A percentile compares a stretch with the other conserved stretches of the same genome.
These are phyloP conservation scores for Catharus ustulatus DNA, from an alignment of 2,797 vertebrate genomes.

Conservation along the genomic window DNA sequence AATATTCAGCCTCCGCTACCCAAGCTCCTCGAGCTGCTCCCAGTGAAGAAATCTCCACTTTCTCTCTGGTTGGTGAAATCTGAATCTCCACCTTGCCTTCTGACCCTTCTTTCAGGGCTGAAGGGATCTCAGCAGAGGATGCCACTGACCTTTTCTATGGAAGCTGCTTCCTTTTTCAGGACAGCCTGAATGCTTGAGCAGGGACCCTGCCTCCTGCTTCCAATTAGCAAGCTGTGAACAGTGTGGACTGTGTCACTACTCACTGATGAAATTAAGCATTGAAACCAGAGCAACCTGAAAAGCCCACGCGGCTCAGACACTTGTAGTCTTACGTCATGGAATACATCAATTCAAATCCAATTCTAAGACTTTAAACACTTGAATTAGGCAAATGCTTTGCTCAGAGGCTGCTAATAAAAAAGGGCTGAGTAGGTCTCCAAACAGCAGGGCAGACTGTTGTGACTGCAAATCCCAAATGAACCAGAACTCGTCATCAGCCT, in stretches of 20 bases:
- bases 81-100: not conserved
- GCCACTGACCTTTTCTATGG: not conserved
- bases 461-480: not conserved
- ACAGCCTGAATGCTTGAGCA: not conserved
- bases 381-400: not conserved
- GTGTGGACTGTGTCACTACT: not conserved
- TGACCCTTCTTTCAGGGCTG: not conserved
- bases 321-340: not conserved
- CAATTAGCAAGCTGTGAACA: not conserved
- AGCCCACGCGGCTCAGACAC: not conserved
- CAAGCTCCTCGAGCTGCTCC: not conserved
- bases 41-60: not conserved
- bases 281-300: not conserved
- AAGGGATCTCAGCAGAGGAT: not conserved
- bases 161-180: not conserved
- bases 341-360: not conserved
- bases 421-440: not conserved
- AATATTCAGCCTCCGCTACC: not conserved
- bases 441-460: not conserved
- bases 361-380: not conserved
- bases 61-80: not conserved
- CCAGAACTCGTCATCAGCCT: not conserved
- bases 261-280: not conserved
- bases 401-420: not conserved
- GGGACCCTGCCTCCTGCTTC: not conserved